Percentiles rank a stretch among this genome's conserved stretches.
Evolutionary conservation across 2,113 vertebrate species (phyloP).

Genomic region (Recurvirostra avosetta): DNA sequence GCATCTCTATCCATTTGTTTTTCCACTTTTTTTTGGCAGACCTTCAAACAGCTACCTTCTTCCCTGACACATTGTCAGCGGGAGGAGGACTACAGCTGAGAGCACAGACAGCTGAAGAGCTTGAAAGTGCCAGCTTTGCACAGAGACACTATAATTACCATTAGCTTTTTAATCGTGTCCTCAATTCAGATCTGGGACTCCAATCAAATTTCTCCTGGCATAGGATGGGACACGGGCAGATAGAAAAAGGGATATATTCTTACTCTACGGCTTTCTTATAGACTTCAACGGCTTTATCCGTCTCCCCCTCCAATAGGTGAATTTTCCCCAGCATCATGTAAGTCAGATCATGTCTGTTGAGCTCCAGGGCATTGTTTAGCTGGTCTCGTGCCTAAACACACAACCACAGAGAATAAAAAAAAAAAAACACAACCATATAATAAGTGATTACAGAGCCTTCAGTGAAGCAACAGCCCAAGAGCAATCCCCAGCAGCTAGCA

Average conservation of each 20-base stretch:
- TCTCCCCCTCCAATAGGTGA: conserved; percentile 83
- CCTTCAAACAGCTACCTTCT: not conserved
- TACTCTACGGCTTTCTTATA: conserved; percentile 92
- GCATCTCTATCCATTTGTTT: not conserved
- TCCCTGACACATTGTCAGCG: not conserved
- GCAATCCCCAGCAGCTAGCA: not conserved
- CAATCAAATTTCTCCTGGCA: not conserved
- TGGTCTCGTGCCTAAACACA: conserved; percentile 86
- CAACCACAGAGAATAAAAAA: conserved; percentile 56
- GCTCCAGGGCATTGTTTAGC: conserved; percentile 87
- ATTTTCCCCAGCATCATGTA: conserved; percentile 92
- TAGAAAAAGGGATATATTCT: conserved; percentile 58
- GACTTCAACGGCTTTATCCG: conserved; percentile 87
- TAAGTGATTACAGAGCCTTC: not conserved
- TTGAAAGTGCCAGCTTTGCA: not conserved
- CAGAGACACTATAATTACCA: not conserved
- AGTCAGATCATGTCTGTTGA: conserved; percentile 88
- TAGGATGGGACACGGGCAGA: not conserved
- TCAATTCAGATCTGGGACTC: not conserved
- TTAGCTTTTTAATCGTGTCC: conserved; percentile 6
- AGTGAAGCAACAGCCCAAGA: not conserved
- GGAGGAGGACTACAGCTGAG: not conserved
- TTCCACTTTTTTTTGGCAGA: not conserved
- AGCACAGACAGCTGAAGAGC: conserved; percentile 11
- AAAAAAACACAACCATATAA: not conserved